Percentiles rank a stretch among this genome's conserved stretches.
These are phyloP conservation scores for Chrysocyon brachyurus DNA, from an alignment of 2,797 vertebrate species.

Conservation along the genomic window DNA sequence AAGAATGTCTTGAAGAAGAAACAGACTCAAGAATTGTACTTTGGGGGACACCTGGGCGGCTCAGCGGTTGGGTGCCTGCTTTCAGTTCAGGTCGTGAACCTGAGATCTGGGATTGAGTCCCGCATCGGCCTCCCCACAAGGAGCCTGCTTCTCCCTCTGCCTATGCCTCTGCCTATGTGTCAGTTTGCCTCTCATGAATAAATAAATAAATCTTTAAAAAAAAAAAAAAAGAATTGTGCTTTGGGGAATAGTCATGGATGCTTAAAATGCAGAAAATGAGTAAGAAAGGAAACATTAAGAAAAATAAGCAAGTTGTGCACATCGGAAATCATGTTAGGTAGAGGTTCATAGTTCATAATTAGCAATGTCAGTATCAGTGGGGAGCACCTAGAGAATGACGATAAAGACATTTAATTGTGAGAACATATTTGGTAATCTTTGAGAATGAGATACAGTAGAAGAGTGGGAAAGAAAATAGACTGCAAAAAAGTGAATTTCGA, in stretches of 20 bases:
- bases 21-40: not conserved
- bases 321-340: not conserved
- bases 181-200: too few relatives aligned
- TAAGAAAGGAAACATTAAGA: constrained; percentile 5
- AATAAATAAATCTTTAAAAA: too few relatives aligned
- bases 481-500: not conserved
- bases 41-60: not conserved
- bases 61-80: too few relatives aligned
- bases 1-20: constrained; percentile 35
- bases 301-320: not conserved
- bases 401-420: constrained; percentile 2
- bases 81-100: too few relatives aligned
- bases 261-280: constrained; percentile 48
- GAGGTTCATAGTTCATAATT: not conserved
- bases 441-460: not conserved
- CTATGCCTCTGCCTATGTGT: too few relatives aligned
- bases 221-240: not conserved
- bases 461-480: not conserved
- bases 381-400: not conserved
- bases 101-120: too few relatives aligned
- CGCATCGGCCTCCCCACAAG: too few relatives aligned
- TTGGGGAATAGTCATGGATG: not conserved
- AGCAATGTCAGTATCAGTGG: not conserved
- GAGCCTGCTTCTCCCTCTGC: too few relatives aligned
- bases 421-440: not conserved